These are phyloP conservation scores for Ellobium chinense DNA, from an alignment of 2,888 invertebrate genomes.

Conservation along the genomic window DNA sequence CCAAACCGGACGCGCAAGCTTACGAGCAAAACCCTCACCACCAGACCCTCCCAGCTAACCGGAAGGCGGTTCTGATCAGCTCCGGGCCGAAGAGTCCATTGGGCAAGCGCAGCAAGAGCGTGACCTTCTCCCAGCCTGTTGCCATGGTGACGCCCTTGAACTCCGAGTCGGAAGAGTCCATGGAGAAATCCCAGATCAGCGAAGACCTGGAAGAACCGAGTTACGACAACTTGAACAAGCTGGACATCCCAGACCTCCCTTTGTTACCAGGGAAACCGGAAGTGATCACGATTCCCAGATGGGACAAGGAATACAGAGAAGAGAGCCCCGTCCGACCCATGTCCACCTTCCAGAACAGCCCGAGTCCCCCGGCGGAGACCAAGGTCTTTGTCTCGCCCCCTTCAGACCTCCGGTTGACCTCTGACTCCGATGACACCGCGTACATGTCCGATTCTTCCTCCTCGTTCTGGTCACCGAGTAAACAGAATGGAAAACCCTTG, in stretches of 20 bases:
- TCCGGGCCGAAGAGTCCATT: constrained; percentile 50
- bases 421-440: constrained; percentile 6
- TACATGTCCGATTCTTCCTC: constrained; percentile 14
- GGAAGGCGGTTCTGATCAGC: constrained; percentile 45
- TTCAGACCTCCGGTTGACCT: constrained; percentile 4
- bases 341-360: constrained; percentile 49
- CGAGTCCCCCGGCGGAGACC: constrained; percentile 29
- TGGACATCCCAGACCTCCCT: constrained; percentile 49
- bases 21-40: constrained; percentile 22
- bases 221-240: constrained; percentile 51
- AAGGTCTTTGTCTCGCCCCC: constrained; percentile 19
- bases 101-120: constrained; percentile 62
- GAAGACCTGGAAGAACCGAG: constrained; percentile 44
- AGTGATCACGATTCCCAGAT: constrained; percentile 36
- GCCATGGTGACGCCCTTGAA: constrained; percentile 72
- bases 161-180: constrained; percentile 69
- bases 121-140: constrained; percentile 70
- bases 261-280: constrained; percentile 24
- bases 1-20: constrained; percentile 2
- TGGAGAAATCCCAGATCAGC: constrained; percentile 51
- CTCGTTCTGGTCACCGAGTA: constrained; percentile 23
- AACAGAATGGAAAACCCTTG: constrained; percentile 27
- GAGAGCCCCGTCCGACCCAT: constrained; percentile 39
- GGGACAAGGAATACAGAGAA: constrained; percentile 36
- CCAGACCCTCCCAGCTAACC: constrained; percentile 47